Percentiles rank a stretch among this genome's conserved stretches.
Evolutionary conservation across 2,888 invertebrate genomes (phyloP).

Genomic region (Stramonita haemastoma): DNA sequence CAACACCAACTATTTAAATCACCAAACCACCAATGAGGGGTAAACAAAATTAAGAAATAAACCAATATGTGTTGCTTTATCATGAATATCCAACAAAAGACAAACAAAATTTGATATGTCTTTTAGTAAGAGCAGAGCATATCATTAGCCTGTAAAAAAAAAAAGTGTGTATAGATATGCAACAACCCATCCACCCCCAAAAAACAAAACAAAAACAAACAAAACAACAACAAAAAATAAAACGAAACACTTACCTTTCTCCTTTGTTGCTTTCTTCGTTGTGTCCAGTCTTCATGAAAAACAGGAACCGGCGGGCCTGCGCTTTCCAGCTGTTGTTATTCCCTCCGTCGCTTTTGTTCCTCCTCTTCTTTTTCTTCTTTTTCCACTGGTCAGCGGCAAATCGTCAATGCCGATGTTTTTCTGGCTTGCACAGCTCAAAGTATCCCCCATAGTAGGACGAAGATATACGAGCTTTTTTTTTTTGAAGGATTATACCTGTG

Average conservation of each 20-base stretch:
- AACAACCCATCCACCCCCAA: no score
- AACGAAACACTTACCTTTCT: not conserved
- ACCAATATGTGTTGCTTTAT: no score
- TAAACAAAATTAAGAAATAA: no score
- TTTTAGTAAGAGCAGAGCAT: no score
- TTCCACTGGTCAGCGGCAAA: not conserved
- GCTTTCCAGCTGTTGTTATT: not conserved
- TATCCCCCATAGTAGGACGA: not conserved
- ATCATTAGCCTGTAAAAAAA: no score
- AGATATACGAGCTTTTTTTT: not conserved
- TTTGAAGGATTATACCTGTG: no score
- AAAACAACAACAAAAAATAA: not conserved
- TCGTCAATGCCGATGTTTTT: slow-evolving; percentile 14
- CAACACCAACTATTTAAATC: no score
- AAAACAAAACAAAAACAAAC: no score
- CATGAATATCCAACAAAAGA: no score
- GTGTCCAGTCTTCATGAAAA: not conserved
- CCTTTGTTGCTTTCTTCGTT: not conserved
- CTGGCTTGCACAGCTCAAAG: slow-evolving; percentile 2
- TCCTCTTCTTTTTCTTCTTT: not conserved
- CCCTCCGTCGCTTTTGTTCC: not conserved
- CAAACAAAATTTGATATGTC: no score
- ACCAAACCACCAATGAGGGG: no score
- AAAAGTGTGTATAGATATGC: no score
- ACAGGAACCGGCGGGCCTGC: not conserved